Evolutionary conservation across 1,140 invertebrate genomes (phyloP), one percentile per base, ranked within the genome.

Genomic region (Drosophila sproati): DNA sequence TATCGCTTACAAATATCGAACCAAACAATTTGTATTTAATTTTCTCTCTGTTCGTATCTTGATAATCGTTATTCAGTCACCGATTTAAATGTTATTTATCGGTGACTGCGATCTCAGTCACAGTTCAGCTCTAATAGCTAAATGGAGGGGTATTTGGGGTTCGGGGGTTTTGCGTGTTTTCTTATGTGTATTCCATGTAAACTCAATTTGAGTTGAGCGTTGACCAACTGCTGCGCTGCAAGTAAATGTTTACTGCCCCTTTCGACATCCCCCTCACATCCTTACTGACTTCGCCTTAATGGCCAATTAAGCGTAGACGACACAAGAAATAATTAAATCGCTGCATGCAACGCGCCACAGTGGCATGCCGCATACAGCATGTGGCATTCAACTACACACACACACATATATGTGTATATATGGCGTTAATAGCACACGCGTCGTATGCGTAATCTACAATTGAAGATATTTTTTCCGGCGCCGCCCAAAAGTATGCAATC

Each of bases 281-380:
- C 41, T 7, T 6, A 10, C 34, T 57, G 57, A 37, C 35, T 45
- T 64, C 35, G 41, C 68, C 89, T 91, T 91, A 91, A 91, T 91
- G 79, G 89, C 85, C 89, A 91, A 91, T 91, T 91, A 91, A 91
- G 89, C 77, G 85, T 89, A 91, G 89, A 91, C 85, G 88, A 91
- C 77, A 86, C 89, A 90, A 91, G 83, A 88, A 91, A 91, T 91
- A 91, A 91, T 91, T 91, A 91, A 91, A 91, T 91, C 78, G 78
- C 83, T 88, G 76, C 88, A 91, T 80, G 83, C 45, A 69, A 78
- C 60, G 56, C 78, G 50, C 50, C 45, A 50, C 37, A 43, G 61
- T 34, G 35, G 50, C 57, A 35, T 59, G 56, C 31, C 12, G 52
- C 52, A 37, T 59, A 37, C 6, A 35, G 61, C 67, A 69, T 59